phyloP scores from a whole-genome alignment of 2,113 vertebrate species.

The Gambusia affinis region DNA sequence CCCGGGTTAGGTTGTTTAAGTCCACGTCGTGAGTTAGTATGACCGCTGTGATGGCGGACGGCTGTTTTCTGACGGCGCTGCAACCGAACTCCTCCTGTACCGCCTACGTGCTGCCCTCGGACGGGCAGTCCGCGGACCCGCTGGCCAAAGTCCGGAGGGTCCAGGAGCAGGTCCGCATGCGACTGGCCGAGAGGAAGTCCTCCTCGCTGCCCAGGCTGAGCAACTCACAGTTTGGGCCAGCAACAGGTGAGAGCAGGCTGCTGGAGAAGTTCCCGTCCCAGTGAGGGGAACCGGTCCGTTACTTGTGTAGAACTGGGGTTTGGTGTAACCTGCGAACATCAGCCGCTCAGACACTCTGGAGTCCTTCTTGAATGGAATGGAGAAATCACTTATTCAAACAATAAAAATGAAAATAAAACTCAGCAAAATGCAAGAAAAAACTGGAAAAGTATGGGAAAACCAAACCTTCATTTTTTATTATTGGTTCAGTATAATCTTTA shows the following conservation, averaged over 20 bases:
- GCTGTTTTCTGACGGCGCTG: slow-evolving; percentile 78
- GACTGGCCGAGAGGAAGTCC: slow-evolving; percentile 76
- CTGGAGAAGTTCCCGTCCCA: too few relatives aligned
- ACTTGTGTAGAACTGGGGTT: not conserved
- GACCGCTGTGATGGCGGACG: slow-evolving; percentile 57
- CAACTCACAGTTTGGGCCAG: slow-evolving; percentile 24
- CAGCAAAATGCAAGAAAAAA: too few relatives aligned
- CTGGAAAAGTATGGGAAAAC: too few relatives aligned
- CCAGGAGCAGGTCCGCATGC: slow-evolving; percentile 80
- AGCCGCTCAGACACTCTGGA: too few relatives aligned
- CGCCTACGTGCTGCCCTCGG: slow-evolving; percentile 75
- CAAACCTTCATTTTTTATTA: too few relatives aligned
- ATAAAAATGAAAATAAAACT: too few relatives aligned
- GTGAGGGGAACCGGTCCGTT: too few relatives aligned
- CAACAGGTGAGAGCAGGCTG: slow-evolving; percentile 65
- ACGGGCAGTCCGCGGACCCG: slow-evolving; percentile 60
- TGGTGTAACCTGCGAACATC: too few relatives aligned
- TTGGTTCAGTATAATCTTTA: too few relatives aligned
- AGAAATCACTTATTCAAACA: too few relatives aligned
- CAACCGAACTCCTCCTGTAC: slow-evolving; percentile 76
- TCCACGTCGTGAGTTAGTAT: slow-evolving; percentile 6
- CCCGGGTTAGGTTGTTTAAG: not conserved
- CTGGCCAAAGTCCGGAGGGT: slow-evolving; percentile 70
- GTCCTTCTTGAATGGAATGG: too few relatives aligned
- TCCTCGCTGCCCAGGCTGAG: slow-evolving; percentile 63